Conservation (phyloP, 2,888 invertebrate species). For the Protodeltote pygarga region DNA sequence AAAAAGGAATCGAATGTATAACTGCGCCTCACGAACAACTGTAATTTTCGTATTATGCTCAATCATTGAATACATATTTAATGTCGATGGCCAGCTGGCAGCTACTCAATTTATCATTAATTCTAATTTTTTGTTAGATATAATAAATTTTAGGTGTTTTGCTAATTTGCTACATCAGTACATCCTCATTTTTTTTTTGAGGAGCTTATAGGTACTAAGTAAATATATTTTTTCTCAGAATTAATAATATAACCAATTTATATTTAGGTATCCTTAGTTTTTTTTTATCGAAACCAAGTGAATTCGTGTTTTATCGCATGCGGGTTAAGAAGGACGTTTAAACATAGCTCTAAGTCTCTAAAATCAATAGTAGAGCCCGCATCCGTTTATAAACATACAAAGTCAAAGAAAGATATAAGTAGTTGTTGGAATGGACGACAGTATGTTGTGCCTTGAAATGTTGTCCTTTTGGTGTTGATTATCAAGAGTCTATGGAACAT, state of each 20-base stretch:
- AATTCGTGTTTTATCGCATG: constrained; percentile 18
- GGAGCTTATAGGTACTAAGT: background rate
- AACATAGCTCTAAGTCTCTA: background rate
- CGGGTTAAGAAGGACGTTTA: constrained; percentile 23
- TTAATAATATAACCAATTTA: background rate
- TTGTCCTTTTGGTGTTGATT: no score
- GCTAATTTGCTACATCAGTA: constrained; percentile 22
- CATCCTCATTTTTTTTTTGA: constrained; percentile 27
- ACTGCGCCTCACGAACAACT: no score
- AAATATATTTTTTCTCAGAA: constrained; percentile 1
- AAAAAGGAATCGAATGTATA: no score
- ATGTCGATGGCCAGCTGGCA: background rate
- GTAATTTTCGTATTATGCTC: no score
- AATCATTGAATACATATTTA: no score
- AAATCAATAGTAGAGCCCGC: constrained; percentile 35
- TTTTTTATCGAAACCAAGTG: background rate
- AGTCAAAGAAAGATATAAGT: constrained; percentile 15
- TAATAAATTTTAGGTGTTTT: constrained; percentile 1
- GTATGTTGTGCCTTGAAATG: no score
- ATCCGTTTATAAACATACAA: constrained; percentile 10
- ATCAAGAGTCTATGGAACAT: no score
- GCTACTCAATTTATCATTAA: constrained; percentile 9
- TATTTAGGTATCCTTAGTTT: background rate
- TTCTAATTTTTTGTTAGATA: constrained; percentile 5
- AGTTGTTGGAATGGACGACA: no score